A percentile compares a stretch with the other conserved stretches of the same genome.
These are phyloP conservation scores for Emmelina monodactyla DNA, from an alignment of 2,888 invertebrate genomes.

Conservation along the genomic window DNA sequence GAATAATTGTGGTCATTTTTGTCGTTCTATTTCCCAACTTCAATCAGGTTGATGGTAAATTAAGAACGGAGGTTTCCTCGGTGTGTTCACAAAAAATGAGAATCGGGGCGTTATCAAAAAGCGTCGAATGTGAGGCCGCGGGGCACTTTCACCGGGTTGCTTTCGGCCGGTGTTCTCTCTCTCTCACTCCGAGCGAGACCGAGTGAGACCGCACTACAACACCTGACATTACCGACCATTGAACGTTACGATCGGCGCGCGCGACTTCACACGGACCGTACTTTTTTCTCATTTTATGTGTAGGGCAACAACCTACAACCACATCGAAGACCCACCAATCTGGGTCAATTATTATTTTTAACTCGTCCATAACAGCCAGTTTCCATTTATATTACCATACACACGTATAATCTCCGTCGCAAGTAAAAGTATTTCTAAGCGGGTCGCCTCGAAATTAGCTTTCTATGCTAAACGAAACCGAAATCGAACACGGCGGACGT, in stretches of 20 bases:
- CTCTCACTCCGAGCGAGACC: constrained; percentile 33
- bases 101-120: constrained; percentile 21
- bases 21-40: too few species aligned
- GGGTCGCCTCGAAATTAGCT: constrained; percentile 24
- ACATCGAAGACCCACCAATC: constrained; percentile 1
- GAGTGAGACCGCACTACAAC: constrained; percentile 31
- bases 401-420: constrained; percentile 5
- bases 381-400: constrained; percentile 10
- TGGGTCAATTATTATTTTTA: constrained; percentile 7
- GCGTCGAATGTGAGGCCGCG: constrained; percentile 26
- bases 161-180: too few species aligned
- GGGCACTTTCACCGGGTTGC: constrained; percentile 57
- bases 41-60: too few species aligned
- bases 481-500: constrained; percentile 34
- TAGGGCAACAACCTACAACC: constrained; percentile 38
- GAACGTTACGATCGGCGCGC: constrained; percentile 30
- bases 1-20: too few species aligned
- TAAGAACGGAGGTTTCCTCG: too few species aligned
- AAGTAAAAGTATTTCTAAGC: constrained; percentile 17
- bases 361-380: background rate
- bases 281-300: constrained; percentile 28
- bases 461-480: constrained; percentile 32
- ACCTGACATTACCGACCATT: constrained; percentile 22
- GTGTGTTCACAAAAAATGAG: too few species aligned
- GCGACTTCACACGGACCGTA: constrained; percentile 48